Evolutionary conservation across 2,797 vertebrate species (phyloP), one percentile per base, ranked within the genome.

Genomic region (Danio jaintianensis): DNA sequence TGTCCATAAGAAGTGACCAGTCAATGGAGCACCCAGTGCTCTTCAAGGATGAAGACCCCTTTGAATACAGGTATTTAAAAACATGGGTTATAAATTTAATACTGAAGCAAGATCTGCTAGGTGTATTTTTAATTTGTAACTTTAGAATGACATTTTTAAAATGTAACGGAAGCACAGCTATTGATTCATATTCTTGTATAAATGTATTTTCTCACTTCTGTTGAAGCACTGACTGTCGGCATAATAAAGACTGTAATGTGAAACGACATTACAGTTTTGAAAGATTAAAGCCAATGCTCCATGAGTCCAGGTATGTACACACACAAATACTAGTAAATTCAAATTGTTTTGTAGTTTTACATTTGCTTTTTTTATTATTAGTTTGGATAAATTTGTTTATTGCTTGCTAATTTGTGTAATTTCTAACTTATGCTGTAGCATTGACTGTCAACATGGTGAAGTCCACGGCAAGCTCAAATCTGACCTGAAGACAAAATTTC

Each of bases 381-480:
- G n/a, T n/a, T n/a, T 52, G 50, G 52, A n/a, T 61, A 61, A 16
- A 38, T 61, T 15, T 42, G 9, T 16, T 8, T 40, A 15, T 40
- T n/a, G 36, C 36, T n/a, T 63, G 61, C 10, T 43, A 43, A 63
- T 12, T 63, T 63, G n/a, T 18, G 36, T 61, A 2, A 63, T 43
- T 63, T 63, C 16, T 18, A 18, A 18, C n/a, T 40, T 18, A 6
- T 12, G 40, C 43, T 43, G 40, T 18, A 43, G 61, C 40, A 43
- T 40, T 63, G 61, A 43, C 16, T 63, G 61, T 63, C 61, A 63
- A 7, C 9, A 10, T 42, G 61, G 38, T 63, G 38, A 63, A 63
- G n/a, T 43, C n/a, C 10, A 20, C 40, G 18, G 63, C 5, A 63
- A 43, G 63, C 38, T 36, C 15, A 36, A 4, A 36, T 59, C 29